Percentiles rank a stretch among this genome's conserved stretches.
phyloP scores from a whole-genome alignment of 1,140 invertebrate genomes.

The Bradysia coprophila region DNA sequence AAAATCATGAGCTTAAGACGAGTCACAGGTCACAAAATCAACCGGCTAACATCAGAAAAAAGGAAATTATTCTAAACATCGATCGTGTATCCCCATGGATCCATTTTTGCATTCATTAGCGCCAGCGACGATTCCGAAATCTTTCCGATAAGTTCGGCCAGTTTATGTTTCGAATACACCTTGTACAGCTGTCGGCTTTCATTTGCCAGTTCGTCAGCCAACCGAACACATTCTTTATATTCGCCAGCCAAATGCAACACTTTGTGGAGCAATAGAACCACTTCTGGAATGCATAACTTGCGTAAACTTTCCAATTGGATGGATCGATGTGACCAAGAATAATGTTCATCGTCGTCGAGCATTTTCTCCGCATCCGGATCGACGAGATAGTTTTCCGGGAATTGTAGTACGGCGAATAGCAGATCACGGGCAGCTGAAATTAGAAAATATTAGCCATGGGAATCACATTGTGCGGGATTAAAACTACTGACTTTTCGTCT shows the following conservation, averaged over 20 bases:
- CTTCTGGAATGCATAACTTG: constrained; percentile 65
- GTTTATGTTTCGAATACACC: constrained; percentile 54
- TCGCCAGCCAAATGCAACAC: constrained; percentile 58
- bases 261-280: constrained; percentile 57
- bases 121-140: constrained; percentile 57
- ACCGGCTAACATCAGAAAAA: no score
- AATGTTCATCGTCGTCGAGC: constrained; percentile 6
- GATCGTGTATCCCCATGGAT: constrained; percentile 48
- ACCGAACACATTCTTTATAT: constrained; percentile 55
- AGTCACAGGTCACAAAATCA: no score
- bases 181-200: constrained; percentile 65
- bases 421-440: constrained; percentile 49
- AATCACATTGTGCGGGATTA: constrained; percentile 15
- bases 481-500: constrained; percentile 33
- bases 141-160: constrained; percentile 56
- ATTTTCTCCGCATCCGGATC: constrained; percentile 33
- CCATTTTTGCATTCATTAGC: constrained; percentile 49
- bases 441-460: constrained; percentile 3
- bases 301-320: constrained; percentile 55
- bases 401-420: constrained; percentile 75
- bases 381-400: constrained; percentile 76
- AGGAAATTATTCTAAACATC: no score
- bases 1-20: no score
- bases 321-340: constrained; percentile 17
- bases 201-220: constrained; percentile 59